Base-by-base conservation (phyloP, 2,113 vertebrate genomes). In the Dasyornis broadbenti region DNA sequence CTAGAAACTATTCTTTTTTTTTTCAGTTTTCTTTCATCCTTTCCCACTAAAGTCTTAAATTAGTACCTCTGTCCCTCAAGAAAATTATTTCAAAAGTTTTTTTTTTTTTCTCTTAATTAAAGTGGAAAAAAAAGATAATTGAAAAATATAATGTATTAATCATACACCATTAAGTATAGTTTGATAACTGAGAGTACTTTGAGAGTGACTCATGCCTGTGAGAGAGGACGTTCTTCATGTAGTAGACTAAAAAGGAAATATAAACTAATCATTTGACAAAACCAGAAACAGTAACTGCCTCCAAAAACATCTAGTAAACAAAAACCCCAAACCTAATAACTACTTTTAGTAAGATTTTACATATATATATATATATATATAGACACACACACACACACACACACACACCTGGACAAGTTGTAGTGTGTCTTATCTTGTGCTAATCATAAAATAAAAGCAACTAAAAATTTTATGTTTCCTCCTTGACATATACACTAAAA, bases 1-100 rank as follows among this genome's bases (percentile, higher is more conserved):
- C 86, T 82, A 63, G 84, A 96, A 73, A 86, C 4, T 71, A 13
- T 23, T 89, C 52, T 76, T 92, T 95, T 89, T 82, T 82, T 97
- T 96, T 96, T 95, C 47, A 83, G 60, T 40, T 86, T 33, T 52
- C 26, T 90, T 69, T 93, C 21, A 71, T n/a, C 3, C 24, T 95
- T 95, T 86, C 64, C 26, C 72, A 37, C 21, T 44, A 61, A 95
- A 95, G 11, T 52, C 50, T 90, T 16, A 89, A 92, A 45, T 66
- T 73, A 95, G 77, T 90, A 94, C 70, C 39, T 95, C 66, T 84
- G 23, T 90, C 40, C 49, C 77, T 59, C 35, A 79, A 22, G 44
- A 50, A 93, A 92, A 91, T 71, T 5, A 88, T 91, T 97, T 96
- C 21, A 14, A 54, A 52, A 31, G 13, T 4, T 0, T 14, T 40